These are phyloP conservation scores for Euphydryas editha DNA, from an alignment of 2,888 invertebrate species.

Conservation along the genomic window DNA sequence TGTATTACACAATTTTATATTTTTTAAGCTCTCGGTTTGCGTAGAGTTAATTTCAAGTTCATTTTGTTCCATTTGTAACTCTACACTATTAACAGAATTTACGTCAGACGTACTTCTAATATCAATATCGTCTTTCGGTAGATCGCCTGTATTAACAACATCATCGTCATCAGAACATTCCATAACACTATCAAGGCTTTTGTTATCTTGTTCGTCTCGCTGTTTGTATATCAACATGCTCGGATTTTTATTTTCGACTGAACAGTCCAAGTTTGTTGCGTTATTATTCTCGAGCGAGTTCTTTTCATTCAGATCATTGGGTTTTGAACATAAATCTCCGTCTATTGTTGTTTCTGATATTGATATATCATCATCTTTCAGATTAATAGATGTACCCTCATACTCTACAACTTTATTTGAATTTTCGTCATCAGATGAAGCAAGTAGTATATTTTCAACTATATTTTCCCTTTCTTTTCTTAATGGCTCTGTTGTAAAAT, in stretches of 20 bases:
- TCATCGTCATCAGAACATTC: slow-evolving; percentile 3
- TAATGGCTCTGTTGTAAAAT: slow-evolving; percentile 25
- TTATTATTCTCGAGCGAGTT: slow-evolving; percentile 19
- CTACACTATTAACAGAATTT: slow-evolving; percentile 23
- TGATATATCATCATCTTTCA: slow-evolving; percentile 36
- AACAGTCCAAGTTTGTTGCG: slow-evolving; percentile 7
- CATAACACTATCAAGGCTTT: neutral
- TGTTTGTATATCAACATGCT: neutral
- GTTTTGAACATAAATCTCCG: neutral
- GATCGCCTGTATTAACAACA: neutral
- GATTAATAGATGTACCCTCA: slow-evolving; percentile 37
- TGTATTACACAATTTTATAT: neutral
- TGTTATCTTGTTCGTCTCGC: neutral
- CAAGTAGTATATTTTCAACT: slow-evolving; percentile 61
- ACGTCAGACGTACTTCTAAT: slow-evolving; percentile 19
- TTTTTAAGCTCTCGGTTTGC: slow-evolving; percentile 9
- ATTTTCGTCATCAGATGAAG: slow-evolving; percentile 62
- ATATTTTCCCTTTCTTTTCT: slow-evolving; percentile 27
- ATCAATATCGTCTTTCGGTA: slow-evolving; percentile 16
- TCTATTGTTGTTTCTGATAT: slow-evolving; percentile 31
- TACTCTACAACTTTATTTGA: slow-evolving; percentile 40
- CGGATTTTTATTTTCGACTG: neutral
- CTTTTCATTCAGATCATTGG: slow-evolving; percentile 13
- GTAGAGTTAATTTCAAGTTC: neutral
- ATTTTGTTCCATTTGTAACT: slow-evolving; percentile 8